phyloP scores from a whole-genome alignment of 1,140 invertebrate species.

The Heliothis virescens region DNA sequence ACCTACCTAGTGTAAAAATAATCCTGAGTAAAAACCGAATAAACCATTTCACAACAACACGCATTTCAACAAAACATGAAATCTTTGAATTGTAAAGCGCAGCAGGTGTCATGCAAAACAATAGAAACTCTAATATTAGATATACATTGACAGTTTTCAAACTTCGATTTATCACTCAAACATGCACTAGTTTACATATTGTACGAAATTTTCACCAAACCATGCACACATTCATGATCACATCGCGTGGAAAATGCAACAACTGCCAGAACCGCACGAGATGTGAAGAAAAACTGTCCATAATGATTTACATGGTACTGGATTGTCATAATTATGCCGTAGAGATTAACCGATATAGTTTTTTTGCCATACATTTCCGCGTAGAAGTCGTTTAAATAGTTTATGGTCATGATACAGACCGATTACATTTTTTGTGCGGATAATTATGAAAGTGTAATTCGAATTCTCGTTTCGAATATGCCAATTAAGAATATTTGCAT shows the following conservation, averaged over 20 bases:
- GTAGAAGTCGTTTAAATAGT: slow-evolving; percentile 17
- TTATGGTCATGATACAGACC: slow-evolving; percentile 31
- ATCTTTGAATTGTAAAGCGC: too few relatives aligned
- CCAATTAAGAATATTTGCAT: slow-evolving; percentile 17
- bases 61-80: too few relatives aligned
- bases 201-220: slow-evolving; percentile 13
- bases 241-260: slow-evolving; percentile 23
- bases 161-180: neutral
- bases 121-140: too few relatives aligned
- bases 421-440: slow-evolving; percentile 2
- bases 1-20: too few relatives aligned
- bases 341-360: slow-evolving; percentile 24
- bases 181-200: slow-evolving; percentile 29
- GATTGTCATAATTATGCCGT: slow-evolving; percentile 39
- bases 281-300: slow-evolving; percentile 32
- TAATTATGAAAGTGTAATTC: slow-evolving; percentile 19
- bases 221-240: neutral
- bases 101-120: too few relatives aligned
- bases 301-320: slow-evolving; percentile 17
- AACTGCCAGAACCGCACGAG: slow-evolving; percentile 15
- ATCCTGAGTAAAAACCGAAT: too few relatives aligned
- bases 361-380: slow-evolving; percentile 12
- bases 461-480: neutral
- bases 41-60: too few relatives aligned
- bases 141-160: too few relatives aligned